A percentile compares a stretch with the other conserved stretches of the same genome.
These are phyloP conservation scores for Xiphophorus birchmanni DNA, from an alignment of 2,797 vertebrate species.

Conservation along the genomic window DNA sequence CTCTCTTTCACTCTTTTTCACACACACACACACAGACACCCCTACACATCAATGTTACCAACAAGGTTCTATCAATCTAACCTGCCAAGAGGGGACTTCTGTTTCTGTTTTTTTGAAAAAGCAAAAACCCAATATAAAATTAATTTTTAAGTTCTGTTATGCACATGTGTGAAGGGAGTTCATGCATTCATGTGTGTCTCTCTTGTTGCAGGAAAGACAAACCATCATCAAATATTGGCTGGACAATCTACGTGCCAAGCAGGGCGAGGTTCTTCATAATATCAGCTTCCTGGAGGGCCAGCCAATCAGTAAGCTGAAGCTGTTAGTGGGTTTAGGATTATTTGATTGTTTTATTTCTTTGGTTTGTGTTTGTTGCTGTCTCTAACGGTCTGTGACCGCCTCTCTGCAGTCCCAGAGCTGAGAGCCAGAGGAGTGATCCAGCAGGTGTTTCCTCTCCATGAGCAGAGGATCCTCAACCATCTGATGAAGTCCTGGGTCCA, in stretches of 20 bases:
- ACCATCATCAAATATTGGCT: constrained; percentile 97
- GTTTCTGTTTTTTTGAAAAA: neutral
- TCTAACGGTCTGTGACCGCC: neutral
- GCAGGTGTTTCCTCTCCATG: constrained; percentile 94
- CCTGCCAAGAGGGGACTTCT: neutral
- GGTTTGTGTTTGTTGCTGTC: neutral
- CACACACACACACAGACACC: no score
- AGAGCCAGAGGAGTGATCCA: constrained; percentile 92
- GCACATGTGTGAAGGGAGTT: neutral
- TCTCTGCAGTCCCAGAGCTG: constrained; percentile 89
- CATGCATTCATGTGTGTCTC: neutral
- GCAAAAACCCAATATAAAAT: neutral
- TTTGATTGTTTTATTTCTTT: neutral
- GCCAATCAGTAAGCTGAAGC: constrained; percentile 89
- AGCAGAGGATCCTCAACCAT: constrained; percentile 93
- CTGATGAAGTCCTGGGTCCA: constrained; percentile 98
- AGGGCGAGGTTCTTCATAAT: constrained; percentile 93
- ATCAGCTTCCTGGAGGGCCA: constrained; percentile 95
- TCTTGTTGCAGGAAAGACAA: constrained; percentile 89
- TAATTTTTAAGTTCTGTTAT: neutral
- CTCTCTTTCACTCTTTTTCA: neutral
- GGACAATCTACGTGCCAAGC: constrained; percentile 95
- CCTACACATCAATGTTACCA: neutral
- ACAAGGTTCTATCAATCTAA: neutral
- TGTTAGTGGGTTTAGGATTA: neutral